A percentile compares a stretch with the other conserved stretches of the same genome.
phyloP scores from a whole-genome alignment of 2,888 invertebrate species.

The Ctena decussata region DNA sequence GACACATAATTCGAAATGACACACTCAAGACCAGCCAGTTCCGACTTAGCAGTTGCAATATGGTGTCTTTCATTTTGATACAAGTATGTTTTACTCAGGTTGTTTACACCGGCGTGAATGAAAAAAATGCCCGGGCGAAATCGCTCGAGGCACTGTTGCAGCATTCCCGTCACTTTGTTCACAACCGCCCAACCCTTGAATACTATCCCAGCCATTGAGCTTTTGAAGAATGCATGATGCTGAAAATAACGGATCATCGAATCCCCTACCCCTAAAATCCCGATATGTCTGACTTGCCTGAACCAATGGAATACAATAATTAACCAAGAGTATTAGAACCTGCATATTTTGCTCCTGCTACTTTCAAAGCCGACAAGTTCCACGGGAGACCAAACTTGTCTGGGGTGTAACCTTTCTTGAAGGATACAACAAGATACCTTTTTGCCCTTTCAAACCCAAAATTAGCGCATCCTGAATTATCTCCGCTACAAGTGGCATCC shows the following conservation, averaged over 20 bases:
- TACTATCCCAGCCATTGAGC: neutral
- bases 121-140: neutral
- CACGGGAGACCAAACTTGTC: neutral
- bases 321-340: neutral
- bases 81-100: conserved; percentile 20
- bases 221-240: neutral
- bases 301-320: neutral
- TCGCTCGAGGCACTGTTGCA: neutral
- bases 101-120: conserved; percentile 13
- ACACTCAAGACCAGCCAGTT: neutral
- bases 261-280: neutral
- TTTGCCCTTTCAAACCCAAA: neutral
- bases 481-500: neutral
- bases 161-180: neutral
- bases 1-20: neutral
- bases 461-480: neutral
- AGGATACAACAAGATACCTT: neutral
- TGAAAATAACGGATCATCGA: neutral
- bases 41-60: neutral
- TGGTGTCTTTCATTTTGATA: conserved; percentile 7
- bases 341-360: neutral
- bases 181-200: conserved; percentile 13
- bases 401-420: neutral
- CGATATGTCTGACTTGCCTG: neutral
- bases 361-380: conserved; percentile 12